phyloP scores from a whole-genome alignment of 2,888 invertebrate species.

The Mycalesis mineus region DNA sequence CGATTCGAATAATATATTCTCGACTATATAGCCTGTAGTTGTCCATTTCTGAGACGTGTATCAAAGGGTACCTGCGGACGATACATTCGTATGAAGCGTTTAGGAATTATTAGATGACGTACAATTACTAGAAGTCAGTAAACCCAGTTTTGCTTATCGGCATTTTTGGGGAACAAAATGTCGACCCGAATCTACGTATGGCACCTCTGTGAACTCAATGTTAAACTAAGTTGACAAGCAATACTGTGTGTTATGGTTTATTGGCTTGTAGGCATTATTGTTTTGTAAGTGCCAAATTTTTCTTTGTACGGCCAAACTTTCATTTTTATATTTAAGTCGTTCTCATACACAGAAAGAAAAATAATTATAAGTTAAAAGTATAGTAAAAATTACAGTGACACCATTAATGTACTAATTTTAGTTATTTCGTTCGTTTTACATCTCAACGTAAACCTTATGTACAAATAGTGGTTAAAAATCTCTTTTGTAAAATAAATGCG shows the following conservation, averaged over 20 bases:
- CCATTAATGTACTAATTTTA: neutral
- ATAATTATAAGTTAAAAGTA: neutral
- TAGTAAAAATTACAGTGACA: neutral
- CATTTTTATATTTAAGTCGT: neutral
- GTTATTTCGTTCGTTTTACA: neutral
- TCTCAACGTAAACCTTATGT: constrained; percentile 21
- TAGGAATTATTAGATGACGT: too few relatives aligned
- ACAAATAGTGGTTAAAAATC: constrained; percentile 29
- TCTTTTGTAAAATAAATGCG: constrained; percentile 20
- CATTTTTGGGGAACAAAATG: neutral
- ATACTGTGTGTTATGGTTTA: neutral
- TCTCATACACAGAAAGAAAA: neutral
- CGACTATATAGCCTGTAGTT: too few relatives aligned
- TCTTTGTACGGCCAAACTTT: neutral
- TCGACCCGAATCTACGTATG: neutral
- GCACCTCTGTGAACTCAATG: neutral
- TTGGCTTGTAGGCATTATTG: constrained; percentile 4
- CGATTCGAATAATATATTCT: too few relatives aligned
- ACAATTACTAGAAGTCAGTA: too few relatives aligned
- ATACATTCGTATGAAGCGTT: too few relatives aligned
- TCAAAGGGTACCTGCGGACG: too few relatives aligned
- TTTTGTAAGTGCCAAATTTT: constrained; percentile 29
- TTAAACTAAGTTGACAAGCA: neutral
- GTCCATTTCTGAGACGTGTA: too few relatives aligned
- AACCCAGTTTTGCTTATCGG: too few relatives aligned